Base-by-base conservation (phyloP, 1,140 invertebrate species). In the Teleogryllus occipitalis region DNA sequence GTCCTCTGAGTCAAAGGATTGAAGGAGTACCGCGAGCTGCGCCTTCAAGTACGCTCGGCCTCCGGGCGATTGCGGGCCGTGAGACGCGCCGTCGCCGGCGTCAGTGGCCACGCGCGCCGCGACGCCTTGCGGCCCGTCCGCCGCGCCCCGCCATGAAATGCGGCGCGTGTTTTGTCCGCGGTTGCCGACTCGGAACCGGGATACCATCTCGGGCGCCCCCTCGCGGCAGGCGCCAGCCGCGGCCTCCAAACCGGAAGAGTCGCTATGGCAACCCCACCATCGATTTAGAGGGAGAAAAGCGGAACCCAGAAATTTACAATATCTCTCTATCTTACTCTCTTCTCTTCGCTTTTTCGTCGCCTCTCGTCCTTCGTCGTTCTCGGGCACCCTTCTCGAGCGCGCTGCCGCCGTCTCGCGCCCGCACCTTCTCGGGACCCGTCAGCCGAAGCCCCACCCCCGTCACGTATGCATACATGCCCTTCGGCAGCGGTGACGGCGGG, bases 271-370 rank as follows among this genome's bases (percentile, higher is more conserved):
- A 81, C 80, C 78, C 76, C 47, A 65, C 74, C 75, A 81, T 81
- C 80, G 80, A 81, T 81, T 81, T 74, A 75, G 80, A 77, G 80
- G 80, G 76, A 78, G 80, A 72, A 77, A 78, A 79, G 78, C 80
- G 80, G 80, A 81, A 81, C 77, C 80, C 77, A 81, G 80, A 81
- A 81, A 81, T 81, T 81, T 78, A 79, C 80, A 81, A 81, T 81
- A 72, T 77, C 47, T 76, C 75, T 77, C 76, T 47, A 47, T 77
- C 75, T 10, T 18, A n/a, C 39, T 76, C 74, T 21, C 74, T 75
- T 75, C n/a, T 22, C n/a, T 8, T 76, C 47, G 47, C 47, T 21
- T n/a, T 21, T 22, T 21, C 47, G 76, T 14, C 39, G 39, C 39
- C 47, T 76, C 75, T 39, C 54, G 54, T 65, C 18, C 54, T 65